Evolutionary conservation across 2,113 vertebrate species (phyloP), one percentile per base, ranked within the genome.

Genomic region (Caloenas nicobarica): DNA sequence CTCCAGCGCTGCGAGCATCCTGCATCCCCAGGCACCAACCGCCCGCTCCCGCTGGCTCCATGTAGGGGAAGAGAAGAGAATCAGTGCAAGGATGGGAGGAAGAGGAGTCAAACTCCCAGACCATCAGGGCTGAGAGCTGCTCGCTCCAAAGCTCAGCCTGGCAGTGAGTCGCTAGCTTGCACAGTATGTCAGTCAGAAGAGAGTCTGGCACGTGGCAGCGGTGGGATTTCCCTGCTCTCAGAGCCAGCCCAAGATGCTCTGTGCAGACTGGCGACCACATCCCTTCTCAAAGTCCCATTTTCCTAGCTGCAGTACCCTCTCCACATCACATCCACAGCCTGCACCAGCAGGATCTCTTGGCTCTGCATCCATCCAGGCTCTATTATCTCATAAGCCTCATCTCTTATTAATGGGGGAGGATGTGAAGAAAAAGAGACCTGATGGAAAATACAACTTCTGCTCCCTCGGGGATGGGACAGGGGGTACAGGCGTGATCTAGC

Each of bases 371-470:
- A 95, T 56, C 89, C 65, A 61, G 58, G 31, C 34, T 76, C 89
- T 84, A 79, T 81, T 84, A 96, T 84, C 73, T 96, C 94, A 76
- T 78, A 85, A 81, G 76, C 86, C 86, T 95, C 89, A 95, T 97
- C 44, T 92, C 81, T 95, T 97, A 96, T 97, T 97, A 92, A 97
- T 92, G 83, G 81, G 10, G 28, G 57, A 95, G 65, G 94, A 96
- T 93, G 84, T 0, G 18, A 93, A 95, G 86, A 69, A 85, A 88
- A 93, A 84, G 57, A 33, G 48, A 95, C 31, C 21, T 89, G 93
- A 95, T 91, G 89, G 91, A 93, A 97, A 91, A 87, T 78, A 81
- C 46, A 92, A 91, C 61, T 92, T 84, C 69, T 86, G 50, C 26
- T 84, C 69, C 61, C 77, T 74, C 10, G 1, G 65, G 65, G 77